Conservation (phyloP, 2,888 invertebrate species). For the Xylophagus ater region DNA sequence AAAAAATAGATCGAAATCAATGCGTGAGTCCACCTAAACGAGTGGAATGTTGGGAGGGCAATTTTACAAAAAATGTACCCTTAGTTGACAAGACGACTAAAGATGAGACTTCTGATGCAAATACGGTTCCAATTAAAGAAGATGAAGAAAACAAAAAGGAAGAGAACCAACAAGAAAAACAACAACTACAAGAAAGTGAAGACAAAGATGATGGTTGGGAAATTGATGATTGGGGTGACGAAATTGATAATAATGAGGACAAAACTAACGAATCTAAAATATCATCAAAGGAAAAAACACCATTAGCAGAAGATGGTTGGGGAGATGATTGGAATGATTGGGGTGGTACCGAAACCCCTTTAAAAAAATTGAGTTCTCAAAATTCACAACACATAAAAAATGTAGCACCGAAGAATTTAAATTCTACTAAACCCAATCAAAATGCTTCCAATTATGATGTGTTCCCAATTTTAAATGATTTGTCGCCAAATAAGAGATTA, state of each 20-base stretch:
- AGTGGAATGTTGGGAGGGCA: too few relatives aligned
- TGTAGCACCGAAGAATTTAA: too few relatives aligned
- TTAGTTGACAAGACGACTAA: too few relatives aligned
- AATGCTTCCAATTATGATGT: conserved; percentile 7
- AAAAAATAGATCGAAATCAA: too few relatives aligned
- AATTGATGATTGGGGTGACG: conserved; percentile 11
- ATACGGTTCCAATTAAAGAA: neutral
- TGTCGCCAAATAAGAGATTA: conserved; percentile 18
- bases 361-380: conserved; percentile 7
- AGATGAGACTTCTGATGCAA: neutral
- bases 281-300: conserved; percentile 9
- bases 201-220: conserved; percentile 14
- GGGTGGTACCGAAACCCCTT: conserved; percentile 22
- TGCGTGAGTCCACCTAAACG: too few relatives aligned
- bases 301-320: conserved; percentile 27
- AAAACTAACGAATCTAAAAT: conserved; percentile 24
- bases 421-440: conserved; percentile 5
- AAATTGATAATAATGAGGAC: too few relatives aligned
- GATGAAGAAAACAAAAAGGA: neutral
- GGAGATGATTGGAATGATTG: conserved; percentile 47
- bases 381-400: conserved; percentile 13
- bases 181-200: neutral
- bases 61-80: too few relatives aligned
- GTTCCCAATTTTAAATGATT: conserved; percentile 22
- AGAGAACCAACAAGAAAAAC: neutral